These are phyloP conservation scores for Hemibagrus wyckioides DNA, from an alignment of 2,113 vertebrate genomes.

Conservation along the genomic window DNA sequence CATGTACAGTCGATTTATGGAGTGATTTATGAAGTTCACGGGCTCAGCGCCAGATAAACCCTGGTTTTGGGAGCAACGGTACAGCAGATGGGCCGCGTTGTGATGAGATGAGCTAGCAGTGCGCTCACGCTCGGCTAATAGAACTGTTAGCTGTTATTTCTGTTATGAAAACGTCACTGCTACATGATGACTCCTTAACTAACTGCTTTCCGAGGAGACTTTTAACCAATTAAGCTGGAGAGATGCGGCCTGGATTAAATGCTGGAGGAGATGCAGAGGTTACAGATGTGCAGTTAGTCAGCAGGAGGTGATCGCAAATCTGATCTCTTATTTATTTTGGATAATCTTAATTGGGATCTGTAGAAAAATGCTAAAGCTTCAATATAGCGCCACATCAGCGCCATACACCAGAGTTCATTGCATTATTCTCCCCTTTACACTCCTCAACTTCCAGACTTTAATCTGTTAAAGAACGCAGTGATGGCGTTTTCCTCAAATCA, in stretches of 20 bases:
- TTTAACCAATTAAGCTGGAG: conserved; percentile 78
- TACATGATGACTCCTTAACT: conserved; percentile 75
- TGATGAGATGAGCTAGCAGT: conserved; percentile 76
- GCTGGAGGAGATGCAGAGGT: conserved; percentile 71
- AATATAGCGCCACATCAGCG: not conserved
- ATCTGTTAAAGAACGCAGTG: not conserved
- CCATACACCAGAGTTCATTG: not conserved
- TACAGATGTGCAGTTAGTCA: conserved; percentile 69
- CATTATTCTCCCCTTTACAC: not conserved
- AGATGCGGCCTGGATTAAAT: conserved; percentile 78
- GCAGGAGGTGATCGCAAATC: conserved; percentile 68
- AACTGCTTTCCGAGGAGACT: conserved; percentile 77
- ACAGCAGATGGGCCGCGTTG: conserved; percentile 78
- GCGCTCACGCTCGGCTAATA: conserved; percentile 75
- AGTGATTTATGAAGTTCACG: conserved; percentile 67
- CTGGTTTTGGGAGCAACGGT: conserved; percentile 69
- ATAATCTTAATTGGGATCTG: conserved; percentile 35
- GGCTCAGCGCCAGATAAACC: conserved; percentile 71
- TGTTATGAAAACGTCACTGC: conserved; percentile 79
- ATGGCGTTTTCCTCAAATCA: not conserved
- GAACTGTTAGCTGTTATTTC: conserved; percentile 80
- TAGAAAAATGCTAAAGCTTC: conserved; percentile 26
- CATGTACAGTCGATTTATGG: conserved; percentile 50
- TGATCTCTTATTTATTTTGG: conserved; percentile 72
- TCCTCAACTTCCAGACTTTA: not conserved